Evolutionary conservation across 1,140 invertebrate genomes (phyloP), one percentile per base, ranked within the genome.

Genomic region (Drosophila aff.): DNA sequence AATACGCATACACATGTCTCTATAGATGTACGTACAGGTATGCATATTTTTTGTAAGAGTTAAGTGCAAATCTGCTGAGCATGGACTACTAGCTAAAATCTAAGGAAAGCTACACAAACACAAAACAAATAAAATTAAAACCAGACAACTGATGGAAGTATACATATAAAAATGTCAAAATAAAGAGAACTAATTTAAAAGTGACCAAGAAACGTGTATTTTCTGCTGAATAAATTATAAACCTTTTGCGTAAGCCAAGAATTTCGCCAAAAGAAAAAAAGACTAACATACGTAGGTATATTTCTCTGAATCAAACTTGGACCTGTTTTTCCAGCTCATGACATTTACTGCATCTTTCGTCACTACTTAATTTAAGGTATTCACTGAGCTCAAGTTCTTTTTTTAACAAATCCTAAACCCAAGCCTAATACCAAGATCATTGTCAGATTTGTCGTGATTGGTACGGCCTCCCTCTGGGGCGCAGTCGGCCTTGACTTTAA

Each of bases 401-500:
- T 13, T 52, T 10, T 0, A 1, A 6, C 69, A 81, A 74, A 81
- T 58, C 53, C 79, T 69, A 55, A 49, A 13, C 23, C 49, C 62
- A 40, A 66, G 59, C 64, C 31, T 11, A 33, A 33, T 10, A 31
- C 63, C 68, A 75, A 72, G 76, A 87, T 63, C 82, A 82, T 59
- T 72, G 58, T 68, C 52, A 72, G 62, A 69, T 72, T 50, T 79
- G 69, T 79, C 82, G 85, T 67, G 85, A 71, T 91, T 85, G 85
- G 85, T 67, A 90, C 85, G 73, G 83, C 76, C 73, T 67, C 73
- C 76, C 73, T 67, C 73, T 60, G 75, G 63, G 84, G 81, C 85
- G 81, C 81, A 76, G 81, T 63, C 66, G 86, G 62, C 86, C 85
- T 91, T 90, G 82, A 90, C 76, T 91, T 91, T 81, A 84, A 57